Conservation (phyloP, 2,797 vertebrate genomes). For the Clarias platycephalus region DNA sequence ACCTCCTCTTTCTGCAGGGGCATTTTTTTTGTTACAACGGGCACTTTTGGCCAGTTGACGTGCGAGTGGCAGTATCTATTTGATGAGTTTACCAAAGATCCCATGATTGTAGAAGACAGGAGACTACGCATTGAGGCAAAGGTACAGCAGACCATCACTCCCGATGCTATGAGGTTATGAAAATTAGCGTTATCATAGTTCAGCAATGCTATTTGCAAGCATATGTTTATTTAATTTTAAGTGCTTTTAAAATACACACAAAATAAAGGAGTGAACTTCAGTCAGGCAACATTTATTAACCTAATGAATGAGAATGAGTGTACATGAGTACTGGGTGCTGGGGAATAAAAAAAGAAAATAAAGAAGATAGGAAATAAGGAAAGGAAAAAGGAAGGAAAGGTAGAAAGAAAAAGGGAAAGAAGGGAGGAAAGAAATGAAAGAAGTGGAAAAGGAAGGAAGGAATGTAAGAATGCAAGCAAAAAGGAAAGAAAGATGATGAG, state of each 20-base stretch:
- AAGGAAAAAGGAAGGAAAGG: too few species aligned
- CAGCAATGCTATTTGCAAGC: not conserved
- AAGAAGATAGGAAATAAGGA: too few species aligned
- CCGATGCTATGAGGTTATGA: not conserved
- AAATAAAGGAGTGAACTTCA: not conserved
- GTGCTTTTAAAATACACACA: not conserved
- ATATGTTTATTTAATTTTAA: not conserved
- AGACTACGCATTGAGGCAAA: conserved; percentile 94
- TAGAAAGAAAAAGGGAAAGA: too few species aligned
- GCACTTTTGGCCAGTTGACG: conserved; percentile 93
- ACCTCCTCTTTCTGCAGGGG: conserved; percentile 73
- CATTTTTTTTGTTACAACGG: conserved; percentile 94
- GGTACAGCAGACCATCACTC: conserved; percentile 68
- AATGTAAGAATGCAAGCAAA: too few species aligned
- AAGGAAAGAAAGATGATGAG: too few species aligned
- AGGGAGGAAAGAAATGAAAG: too few species aligned
- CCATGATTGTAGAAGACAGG: conserved; percentile 85
- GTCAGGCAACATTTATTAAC: not conserved
- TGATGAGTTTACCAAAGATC: conserved; percentile 95
- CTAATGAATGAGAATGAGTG: too few species aligned
- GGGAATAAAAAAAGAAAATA: too few species aligned
- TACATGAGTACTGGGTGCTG: too few species aligned
- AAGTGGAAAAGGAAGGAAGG: too few species aligned
- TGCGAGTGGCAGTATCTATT: conserved; percentile 97
- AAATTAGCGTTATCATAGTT: not conserved